Conservation (phyloP, 2,797 vertebrate species). For the Crax fasciolata region DNA sequence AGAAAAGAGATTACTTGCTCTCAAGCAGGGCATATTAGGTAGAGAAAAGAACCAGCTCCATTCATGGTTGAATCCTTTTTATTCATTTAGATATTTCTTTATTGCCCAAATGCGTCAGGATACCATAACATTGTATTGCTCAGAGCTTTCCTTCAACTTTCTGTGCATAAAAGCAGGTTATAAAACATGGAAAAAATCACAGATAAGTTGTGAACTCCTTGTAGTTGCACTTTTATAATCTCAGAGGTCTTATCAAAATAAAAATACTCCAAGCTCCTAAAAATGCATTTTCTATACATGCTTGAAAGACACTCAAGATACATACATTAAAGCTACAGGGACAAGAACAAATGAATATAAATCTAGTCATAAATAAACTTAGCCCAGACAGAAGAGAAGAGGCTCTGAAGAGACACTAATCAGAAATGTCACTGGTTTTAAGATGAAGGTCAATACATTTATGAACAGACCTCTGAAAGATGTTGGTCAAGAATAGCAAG, state of each 20-base stretch:
- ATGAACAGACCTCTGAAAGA: background rate
- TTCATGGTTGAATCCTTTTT: background rate
- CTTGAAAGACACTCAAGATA: background rate
- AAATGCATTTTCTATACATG: background rate
- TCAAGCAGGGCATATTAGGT: background rate
- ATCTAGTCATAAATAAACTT: background rate
- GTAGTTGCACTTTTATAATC: background rate
- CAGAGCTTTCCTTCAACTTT: background rate
- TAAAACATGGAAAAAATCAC: background rate
- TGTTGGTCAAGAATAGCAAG: background rate
- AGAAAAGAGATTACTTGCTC: background rate
- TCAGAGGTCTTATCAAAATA: background rate
- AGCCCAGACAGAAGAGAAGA: background rate
- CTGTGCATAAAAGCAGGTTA: background rate
- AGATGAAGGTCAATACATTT: background rate
- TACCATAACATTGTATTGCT: background rate
- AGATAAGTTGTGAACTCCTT: background rate
- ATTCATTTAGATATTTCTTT: background rate
- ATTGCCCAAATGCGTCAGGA: background rate
- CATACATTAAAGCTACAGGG: background rate
- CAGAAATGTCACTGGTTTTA: background rate
- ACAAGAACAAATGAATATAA: conserved; percentile 13
- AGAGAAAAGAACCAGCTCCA: background rate
- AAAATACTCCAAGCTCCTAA: background rate
- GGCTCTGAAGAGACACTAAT: background rate